Base-by-base conservation (phyloP, 2,797 vertebrate genomes). In the Bovichtus diacanthus region DNA sequence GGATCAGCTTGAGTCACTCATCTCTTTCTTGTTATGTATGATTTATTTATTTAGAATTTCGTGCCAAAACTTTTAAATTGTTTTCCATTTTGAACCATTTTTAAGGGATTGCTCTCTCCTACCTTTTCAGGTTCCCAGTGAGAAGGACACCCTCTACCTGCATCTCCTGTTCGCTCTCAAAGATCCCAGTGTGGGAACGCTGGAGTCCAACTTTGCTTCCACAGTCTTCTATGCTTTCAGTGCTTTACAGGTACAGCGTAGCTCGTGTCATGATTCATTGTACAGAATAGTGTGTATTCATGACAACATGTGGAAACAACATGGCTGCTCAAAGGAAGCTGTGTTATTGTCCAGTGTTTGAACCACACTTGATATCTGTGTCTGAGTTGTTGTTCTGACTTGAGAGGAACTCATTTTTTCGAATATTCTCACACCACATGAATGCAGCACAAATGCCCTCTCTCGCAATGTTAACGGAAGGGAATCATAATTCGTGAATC, bases 141-240 rank as follows among this genome's bases (percentile, higher is more conserved):
- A 95, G 77, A 89, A 87, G 0, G 93, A 95, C 0, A 70, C 93
- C 0, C 93, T 97, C 61, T 96, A 97, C 65, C 74, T 96, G 61
- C 96, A 97, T 84, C 94, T 98, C 18, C 93, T 99, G 44, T 96
- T 96, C 13, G 96, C 96, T 0, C 90, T 99, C 70, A 96, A 86
- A 86, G 92, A 92, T 66, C 88, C 90, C 0, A 89, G 59, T 1
- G 89, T 98, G 53, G 95, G 76, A 9, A 94, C 85, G 0, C 87
- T 99, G 82, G 97, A 98, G 91, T 96, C 96, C 3, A 91, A 95
- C 88, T 95, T 96, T 9, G 93, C 96, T 0, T 91, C 91, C 0
- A 94, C 95, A 10, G 84, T 99, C 78, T 95, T 94, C 41, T 95
- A 97, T 0, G 90, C 95, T 49, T 96, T 99, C 91, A 74, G 60